phyloP scores from a whole-genome alignment of 2,888 invertebrate species.

The Nematopogon swammerdamellus region DNA sequence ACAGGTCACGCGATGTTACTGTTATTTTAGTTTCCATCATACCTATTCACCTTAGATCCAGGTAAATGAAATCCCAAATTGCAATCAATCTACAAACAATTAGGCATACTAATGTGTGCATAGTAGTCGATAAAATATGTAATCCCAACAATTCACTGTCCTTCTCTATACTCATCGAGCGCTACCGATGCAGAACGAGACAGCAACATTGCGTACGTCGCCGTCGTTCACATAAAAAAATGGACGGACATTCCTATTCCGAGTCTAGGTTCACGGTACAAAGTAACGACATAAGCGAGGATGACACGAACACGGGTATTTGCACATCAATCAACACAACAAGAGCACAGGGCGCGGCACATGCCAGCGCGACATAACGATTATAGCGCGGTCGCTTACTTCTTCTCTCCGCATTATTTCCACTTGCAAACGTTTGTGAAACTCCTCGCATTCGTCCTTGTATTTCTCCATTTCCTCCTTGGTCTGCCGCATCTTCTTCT shows the following conservation, averaged over 20 bases:
- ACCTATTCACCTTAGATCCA: no score
- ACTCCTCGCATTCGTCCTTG: conserved; percentile 96
- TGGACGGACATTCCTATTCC: conserved; percentile 50
- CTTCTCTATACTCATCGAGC: neutral
- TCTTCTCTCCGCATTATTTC: conserved; percentile 97
- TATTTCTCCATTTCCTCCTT: conserved; percentile 99
- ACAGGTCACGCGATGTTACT: no score
- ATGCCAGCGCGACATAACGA: conserved; percentile 25
- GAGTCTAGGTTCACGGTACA: no score
- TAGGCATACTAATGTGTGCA: no score
- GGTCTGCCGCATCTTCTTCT: conserved; percentile 99
- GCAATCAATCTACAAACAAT: no score
- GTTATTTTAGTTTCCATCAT: no score
- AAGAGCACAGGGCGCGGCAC: conserved; percentile 22
- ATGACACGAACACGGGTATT: conserved; percentile 23
- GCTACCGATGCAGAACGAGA: neutral
- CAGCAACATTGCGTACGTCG: neutral
- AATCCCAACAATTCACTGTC: neutral
- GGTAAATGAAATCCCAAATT: no score
- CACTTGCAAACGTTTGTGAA: conserved; percentile 90
- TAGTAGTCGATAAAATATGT: no score
- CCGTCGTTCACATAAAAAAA: neutral
- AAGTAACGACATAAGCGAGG: conserved; percentile 6
- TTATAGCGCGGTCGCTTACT: conserved; percentile 70
- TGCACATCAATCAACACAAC: conserved; percentile 22